phyloP scores from a whole-genome alignment of 2,888 invertebrate genomes.

The Myopa tessellatipennis region DNA sequence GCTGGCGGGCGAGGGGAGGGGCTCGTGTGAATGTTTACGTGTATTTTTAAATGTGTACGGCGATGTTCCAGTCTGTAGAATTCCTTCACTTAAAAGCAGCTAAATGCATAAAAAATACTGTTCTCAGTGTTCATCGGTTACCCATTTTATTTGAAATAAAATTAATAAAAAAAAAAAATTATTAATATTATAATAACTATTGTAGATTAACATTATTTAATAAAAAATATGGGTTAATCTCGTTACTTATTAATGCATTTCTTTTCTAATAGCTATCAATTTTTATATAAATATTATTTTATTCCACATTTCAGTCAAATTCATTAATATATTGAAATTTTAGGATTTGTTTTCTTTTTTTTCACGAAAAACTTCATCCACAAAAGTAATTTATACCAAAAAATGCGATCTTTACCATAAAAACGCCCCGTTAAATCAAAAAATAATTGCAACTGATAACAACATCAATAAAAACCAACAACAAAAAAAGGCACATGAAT shows the following conservation, averaged over 20 bases:
- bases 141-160: background rate
- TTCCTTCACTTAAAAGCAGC: background rate
- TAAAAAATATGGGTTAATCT: background rate
- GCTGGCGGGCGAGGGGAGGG: background rate
- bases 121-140: no score
- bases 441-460: constrained; percentile 62
- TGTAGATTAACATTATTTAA: no score
- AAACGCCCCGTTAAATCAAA: constrained; percentile 53
- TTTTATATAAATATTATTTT: background rate
- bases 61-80: background rate
- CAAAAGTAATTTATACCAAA: background rate
- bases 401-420: background rate
- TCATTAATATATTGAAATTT: no score
- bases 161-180: background rate
- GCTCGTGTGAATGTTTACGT: background rate
- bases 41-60: no score
- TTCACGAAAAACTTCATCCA: no score
- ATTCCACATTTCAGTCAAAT: no score
- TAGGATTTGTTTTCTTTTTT: no score
- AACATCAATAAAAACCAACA: constrained; percentile 59
- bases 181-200: background rate
- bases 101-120: no score
- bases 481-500: constrained; percentile 3
- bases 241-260: background rate
- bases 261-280: background rate